phyloP scores from a whole-genome alignment of 2,888 invertebrate species.

The Phalangium opilio region DNA sequence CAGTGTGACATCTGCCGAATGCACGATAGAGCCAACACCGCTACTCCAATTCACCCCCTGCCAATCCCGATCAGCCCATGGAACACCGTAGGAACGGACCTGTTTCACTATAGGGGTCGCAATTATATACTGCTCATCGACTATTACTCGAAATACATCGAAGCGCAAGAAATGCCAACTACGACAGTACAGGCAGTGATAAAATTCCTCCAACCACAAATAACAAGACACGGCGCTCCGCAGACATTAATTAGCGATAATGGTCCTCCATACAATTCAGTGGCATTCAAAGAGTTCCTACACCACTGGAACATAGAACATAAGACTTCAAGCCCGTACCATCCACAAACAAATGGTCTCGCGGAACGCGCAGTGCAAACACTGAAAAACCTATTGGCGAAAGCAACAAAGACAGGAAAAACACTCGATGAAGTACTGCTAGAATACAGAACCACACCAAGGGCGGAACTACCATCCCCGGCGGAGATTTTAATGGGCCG shows the following conservation, averaged over 20 bases:
- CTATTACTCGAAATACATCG: constrained; percentile 6
- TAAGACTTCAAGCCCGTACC: background rate
- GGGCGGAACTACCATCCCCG: too few relatives aligned
- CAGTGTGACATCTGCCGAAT: constrained; percentile 1
- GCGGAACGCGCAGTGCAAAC: too few relatives aligned
- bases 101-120: background rate
- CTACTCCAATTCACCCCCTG: too few relatives aligned
- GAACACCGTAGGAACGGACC: too few relatives aligned
- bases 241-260: background rate
- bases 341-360: constrained; percentile 3
- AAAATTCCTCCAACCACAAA: constrained; percentile 2
- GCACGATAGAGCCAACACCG: constrained; percentile 2
- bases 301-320: background rate
- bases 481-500: too few relatives aligned
- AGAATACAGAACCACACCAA: constrained; percentile 4
- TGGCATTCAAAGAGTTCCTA: background rate
- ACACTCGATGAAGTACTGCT: constrained; percentile 1
- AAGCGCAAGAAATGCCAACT: background rate
- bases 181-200: constrained; percentile 3
- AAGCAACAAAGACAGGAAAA: constrained; percentile 3
- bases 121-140: constrained; percentile 4
- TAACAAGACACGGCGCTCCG: constrained; percentile 1
- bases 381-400: too few relatives aligned
- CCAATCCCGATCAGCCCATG: too few relatives aligned
- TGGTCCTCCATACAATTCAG: constrained; percentile 4